Base-by-base conservation (phyloP, 2,113 vertebrate species). In the Heterotis niloticus region DNA sequence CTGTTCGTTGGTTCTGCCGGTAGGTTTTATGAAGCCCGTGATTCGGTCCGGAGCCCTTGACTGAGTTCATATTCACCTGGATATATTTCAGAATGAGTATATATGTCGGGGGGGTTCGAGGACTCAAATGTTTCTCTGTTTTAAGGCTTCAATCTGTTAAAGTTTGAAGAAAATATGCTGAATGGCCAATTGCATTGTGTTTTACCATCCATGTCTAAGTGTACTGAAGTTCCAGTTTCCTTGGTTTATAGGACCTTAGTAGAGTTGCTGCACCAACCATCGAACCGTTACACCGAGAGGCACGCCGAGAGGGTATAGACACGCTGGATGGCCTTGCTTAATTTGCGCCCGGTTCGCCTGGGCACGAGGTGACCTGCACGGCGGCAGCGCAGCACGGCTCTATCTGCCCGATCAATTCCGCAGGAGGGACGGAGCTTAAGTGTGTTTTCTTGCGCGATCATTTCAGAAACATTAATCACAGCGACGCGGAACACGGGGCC, bases 381-480 rank as follows among this genome's bases (percentile, higher is more conserved):
- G 59, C 13, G 13, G 52, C 59, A 0, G 34, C 13, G 57, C 26
- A 11, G 34, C 7, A 18, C 57, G 3, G 24, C 71, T 57, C 24
- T 34, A 60, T 54, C 71, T 44, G 78, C 51, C 71, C 34, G 34
- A 80, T 75, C 78, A 80, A 75, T 80, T 80, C 65, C 17, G 34
- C 64, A 14, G 59, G 70, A 80, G 71, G 17, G 78, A 75, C 67
- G 51, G 62, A 65, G 64, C 78, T 66, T 80, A 66, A 75, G 69
- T 75, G 24, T 51, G 26, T 75, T 75, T 34, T 66, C 64, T 73
- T 72, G 62, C 16, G 64, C 64, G 64, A 80, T 80, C 34, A 80
- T 80, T 80, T 80, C 59, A 11, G 18, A 66, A 28, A 75, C 78
- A 80, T 80, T 66, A 80, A 80, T 80, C 78, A 74, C 17, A 26